Evolutionary conservation across 2,113 vertebrate species (phyloP).

Genomic region (Orthonyx spaldingii): DNA sequence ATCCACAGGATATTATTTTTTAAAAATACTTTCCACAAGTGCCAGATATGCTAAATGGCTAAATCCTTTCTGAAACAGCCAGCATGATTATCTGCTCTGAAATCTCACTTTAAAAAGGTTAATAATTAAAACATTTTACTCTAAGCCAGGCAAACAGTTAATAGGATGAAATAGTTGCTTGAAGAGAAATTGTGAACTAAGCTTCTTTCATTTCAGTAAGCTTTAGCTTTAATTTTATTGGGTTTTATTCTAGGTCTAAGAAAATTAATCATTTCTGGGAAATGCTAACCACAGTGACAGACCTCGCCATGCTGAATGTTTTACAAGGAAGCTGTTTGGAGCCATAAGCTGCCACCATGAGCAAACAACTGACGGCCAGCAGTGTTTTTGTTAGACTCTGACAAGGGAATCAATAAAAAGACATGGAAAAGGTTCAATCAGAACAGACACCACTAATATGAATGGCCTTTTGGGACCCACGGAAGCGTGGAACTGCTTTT

Average conservation of each 20-base stretch:
- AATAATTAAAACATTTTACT: slow-evolving; percentile 51
- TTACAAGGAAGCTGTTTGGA: slow-evolving; percentile 38
- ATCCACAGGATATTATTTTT: slow-evolving; percentile 59
- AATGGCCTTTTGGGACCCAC: slow-evolving; percentile 68
- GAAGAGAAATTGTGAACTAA: neutral
- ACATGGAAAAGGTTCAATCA: slow-evolving; percentile 74
- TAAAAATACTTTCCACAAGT: slow-evolving; percentile 21
- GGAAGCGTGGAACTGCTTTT: slow-evolving; percentile 70
- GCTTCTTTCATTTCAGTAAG: neutral
- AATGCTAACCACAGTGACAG: slow-evolving; percentile 29
- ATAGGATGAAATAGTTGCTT: neutral
- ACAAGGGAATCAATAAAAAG: slow-evolving; percentile 79
- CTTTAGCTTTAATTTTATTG: neutral
- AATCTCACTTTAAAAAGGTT: slow-evolving; percentile 45
- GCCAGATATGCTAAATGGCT: slow-evolving; percentile 38
- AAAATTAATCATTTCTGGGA: slow-evolving; percentile 60
- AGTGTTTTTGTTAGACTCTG: slow-evolving; percentile 71
- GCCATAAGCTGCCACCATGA: slow-evolving; percentile 21
- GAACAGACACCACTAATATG: slow-evolving; percentile 74
- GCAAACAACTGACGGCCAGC: slow-evolving; percentile 51
- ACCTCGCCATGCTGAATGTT: neutral
- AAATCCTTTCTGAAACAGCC: slow-evolving; percentile 4
- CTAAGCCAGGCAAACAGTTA: neutral
- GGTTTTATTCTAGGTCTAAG: slow-evolving; percentile 21
- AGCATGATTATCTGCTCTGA: slow-evolving; percentile 7